Evolutionary conservation across 1,140 invertebrate genomes (phyloP), one percentile per base, ranked within the genome.

Genomic region (Brachystomella parvula): DNA sequence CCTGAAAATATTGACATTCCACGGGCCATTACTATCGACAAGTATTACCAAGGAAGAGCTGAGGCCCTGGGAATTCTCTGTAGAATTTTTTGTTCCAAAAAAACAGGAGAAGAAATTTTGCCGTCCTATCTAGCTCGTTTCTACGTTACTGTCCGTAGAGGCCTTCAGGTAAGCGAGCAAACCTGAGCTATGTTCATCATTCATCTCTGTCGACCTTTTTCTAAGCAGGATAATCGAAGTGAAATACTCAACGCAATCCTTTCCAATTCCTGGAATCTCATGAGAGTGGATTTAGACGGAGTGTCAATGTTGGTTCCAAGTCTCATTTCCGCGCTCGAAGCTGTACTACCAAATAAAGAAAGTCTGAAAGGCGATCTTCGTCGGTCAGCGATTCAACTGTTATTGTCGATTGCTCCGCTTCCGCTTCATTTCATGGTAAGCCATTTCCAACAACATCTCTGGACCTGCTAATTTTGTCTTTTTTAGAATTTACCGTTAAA

Each of bases 21-120:
- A 56, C 29, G 60, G 12, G 77, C 78, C 31, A 76, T 84, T 39
- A 80, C 79, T 19, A 86, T 86, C 64, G 85, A 87, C 73, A 85
- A 85, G 72, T 88, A 86, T 49, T 73, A 67, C 49, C 64, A 61
- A 71, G 96, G 96, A 1, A 82, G 91, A 72, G 95, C 96, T 0
- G 94, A 98, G 80, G 96, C 96, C 2, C 83, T 98, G 70, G 96
- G 94, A 0, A 88, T 94, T 3, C 79, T 99, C 3, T 97, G 94
- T 79, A 83, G 94, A 74, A 94, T 99, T 74, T 90, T 99, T 75
- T 97, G 94, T 78, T 87, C 94, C 0, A 96, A 97, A 77, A 94
- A 94, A 79, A 94, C 93, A 19, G 90, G 90, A 33, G 96, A 99
- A 81, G 88, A 93, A 75, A 94, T 99, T 68, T 80, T 95, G 21